Conservation (phyloP, 2,797 vertebrate genomes). For the Anguilla megastoma region DNA sequence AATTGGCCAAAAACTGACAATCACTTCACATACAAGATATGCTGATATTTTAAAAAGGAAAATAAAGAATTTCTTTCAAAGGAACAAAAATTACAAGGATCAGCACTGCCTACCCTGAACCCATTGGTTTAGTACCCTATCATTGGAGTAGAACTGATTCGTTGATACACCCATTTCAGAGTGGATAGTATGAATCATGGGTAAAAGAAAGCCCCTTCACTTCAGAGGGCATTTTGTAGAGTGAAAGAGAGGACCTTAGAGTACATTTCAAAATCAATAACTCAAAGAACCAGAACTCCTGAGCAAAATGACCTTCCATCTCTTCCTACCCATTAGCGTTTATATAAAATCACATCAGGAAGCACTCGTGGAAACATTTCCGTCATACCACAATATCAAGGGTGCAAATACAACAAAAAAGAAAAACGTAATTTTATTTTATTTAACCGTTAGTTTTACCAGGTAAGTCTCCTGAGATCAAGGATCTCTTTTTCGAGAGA, state of each 20-base stretch:
- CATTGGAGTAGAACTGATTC: neutral
- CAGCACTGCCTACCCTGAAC: neutral
- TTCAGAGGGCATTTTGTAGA: neutral
- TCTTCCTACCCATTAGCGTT: neutral
- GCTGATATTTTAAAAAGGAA: neutral
- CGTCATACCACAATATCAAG: conserved; percentile 9
- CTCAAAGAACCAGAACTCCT: neutral
- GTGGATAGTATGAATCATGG: neutral
- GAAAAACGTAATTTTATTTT: neutral
- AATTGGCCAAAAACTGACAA: neutral
- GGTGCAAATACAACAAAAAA: neutral
- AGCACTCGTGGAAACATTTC: neutral
- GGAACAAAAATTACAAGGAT: neutral
- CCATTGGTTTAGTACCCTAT: neutral
- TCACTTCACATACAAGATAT: neutral
- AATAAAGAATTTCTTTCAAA: neutral
- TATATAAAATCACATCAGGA: neutral
- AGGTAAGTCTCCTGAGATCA: neutral
- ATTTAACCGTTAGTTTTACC: neutral
- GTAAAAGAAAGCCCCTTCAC: neutral
- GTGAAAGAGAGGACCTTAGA: neutral
- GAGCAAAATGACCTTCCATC: conserved; percentile 1
- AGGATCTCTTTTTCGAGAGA: neutral
- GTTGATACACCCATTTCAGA: neutral
- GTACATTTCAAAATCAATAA: conserved; percentile 5